Conservation (phyloP, 1,140 invertebrate genomes). For the Calycopis cecrops region DNA sequence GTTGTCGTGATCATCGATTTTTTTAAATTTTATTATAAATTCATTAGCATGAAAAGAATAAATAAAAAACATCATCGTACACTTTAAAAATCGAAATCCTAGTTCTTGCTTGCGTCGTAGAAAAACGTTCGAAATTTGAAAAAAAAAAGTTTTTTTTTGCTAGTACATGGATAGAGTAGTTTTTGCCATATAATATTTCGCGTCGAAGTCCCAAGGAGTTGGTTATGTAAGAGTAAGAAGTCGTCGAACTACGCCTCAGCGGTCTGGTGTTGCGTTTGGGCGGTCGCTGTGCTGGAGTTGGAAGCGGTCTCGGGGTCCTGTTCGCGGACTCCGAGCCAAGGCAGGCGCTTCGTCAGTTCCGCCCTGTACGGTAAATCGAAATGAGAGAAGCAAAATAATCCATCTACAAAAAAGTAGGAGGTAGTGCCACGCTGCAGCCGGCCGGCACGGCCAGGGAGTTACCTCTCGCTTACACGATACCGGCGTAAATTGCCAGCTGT, state of each 20-base stretch:
- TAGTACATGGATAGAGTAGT: no score
- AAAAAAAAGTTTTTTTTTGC: no score
- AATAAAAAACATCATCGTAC: not conserved
- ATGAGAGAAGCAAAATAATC: no score
- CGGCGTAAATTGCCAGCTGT: no score
- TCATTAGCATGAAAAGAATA: not conserved
- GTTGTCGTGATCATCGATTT: slow-evolving; percentile 16
- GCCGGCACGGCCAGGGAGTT: no score
- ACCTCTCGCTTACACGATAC: no score
- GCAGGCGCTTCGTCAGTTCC: slow-evolving; percentile 81
- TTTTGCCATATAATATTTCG: no score
- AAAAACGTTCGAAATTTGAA: not conserved
- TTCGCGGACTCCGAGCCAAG: slow-evolving; percentile 83
- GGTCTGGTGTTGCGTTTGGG: slow-evolving; percentile 34
- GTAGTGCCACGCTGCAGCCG: no score
- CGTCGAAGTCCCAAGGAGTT: not conserved
- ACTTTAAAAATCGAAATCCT: not conserved
- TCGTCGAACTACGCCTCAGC: slow-evolving; percentile 38
- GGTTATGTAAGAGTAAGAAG: slow-evolving; percentile 2
- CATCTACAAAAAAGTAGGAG: no score
- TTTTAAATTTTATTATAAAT: slow-evolving; percentile 6
- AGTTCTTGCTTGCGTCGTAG: not conserved
- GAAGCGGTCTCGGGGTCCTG: slow-evolving; percentile 53
- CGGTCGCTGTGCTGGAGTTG: slow-evolving; percentile 50
- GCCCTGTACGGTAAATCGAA: slow-evolving; percentile 55